Evolutionary conservation across 2,888 invertebrate genomes (phyloP).

Genomic region (Galerucella nymphaeae): DNA sequence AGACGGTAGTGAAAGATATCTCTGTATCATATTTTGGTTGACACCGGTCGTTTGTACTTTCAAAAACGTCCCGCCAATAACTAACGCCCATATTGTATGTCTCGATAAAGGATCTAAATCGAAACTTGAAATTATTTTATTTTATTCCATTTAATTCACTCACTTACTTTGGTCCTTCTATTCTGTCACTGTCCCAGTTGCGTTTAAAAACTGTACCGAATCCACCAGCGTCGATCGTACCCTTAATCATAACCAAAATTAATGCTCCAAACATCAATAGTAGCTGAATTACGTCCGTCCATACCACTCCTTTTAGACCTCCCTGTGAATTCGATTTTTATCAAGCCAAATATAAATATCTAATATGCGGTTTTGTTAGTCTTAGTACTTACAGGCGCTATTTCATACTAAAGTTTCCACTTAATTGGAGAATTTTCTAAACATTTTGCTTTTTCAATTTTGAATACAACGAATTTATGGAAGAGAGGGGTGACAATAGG

Average conservation of each 20-base stretch:
- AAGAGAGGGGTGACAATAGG: too few relatives aligned
- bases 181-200: slow-evolving; percentile 71
- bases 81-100: slow-evolving; percentile 84
- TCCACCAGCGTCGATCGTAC: slow-evolving; percentile 75
- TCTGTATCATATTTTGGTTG: slow-evolving; percentile 89
- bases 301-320: slow-evolving; percentile 82
- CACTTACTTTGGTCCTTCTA: slow-evolving; percentile 79
- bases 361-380: too few relatives aligned
- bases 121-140: slow-evolving; percentile 69
- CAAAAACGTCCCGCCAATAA: slow-evolving; percentile 81
- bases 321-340: slow-evolving; percentile 68
- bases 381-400: too few relatives aligned
- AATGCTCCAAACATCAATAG: slow-evolving; percentile 79
- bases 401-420: too few relatives aligned
- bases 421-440: too few relatives aligned
- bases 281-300: slow-evolving; percentile 84
- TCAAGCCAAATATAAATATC: too few relatives aligned
- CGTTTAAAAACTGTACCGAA: slow-evolving; percentile 71
- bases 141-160: not conserved
- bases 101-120: slow-evolving; percentile 79
- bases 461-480: too few relatives aligned
- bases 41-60: slow-evolving; percentile 86
- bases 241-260: slow-evolving; percentile 73
- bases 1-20: slow-evolving; percentile 82
- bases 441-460: too few relatives aligned